A percentile compares a stretch with the other conserved stretches of the same genome.
Evolutionary conservation across 1,140 invertebrate species (phyloP).

Genomic region (Chrysomallon squamiferum): DNA sequence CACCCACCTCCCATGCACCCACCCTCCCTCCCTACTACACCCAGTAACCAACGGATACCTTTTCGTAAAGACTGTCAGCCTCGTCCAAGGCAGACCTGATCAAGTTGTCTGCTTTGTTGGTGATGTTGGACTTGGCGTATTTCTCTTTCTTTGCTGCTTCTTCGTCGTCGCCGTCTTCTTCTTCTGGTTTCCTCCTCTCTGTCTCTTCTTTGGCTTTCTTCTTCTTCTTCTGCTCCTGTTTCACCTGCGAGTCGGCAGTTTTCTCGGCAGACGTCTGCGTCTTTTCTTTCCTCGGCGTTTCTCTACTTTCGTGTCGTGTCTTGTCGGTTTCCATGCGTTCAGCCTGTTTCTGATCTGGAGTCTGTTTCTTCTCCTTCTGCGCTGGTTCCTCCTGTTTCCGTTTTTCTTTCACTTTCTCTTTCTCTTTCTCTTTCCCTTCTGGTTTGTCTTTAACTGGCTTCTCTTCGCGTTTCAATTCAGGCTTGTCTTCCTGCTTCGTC

Average conservation of each 20-base stretch:
- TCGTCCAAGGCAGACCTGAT: constrained; percentile 35
- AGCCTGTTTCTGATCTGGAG: neutral
- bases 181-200: constrained; percentile 1
- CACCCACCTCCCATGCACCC: no score
- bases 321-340: neutral
- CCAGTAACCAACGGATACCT: no score
- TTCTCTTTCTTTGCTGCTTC: constrained; percentile 11
- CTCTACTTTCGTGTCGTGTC: neutral
- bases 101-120: constrained; percentile 33
- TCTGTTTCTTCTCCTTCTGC: neutral
- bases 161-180: constrained; percentile 10
- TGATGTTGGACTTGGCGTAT: constrained; percentile 30
- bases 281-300: neutral
- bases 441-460: no score
- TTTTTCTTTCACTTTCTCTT: no score
- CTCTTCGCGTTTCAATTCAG: no score
- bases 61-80: constrained; percentile 32
- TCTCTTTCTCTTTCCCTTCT: no score
- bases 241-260: neutral
- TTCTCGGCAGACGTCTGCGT: no score
- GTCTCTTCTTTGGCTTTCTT: neutral
- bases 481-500: no score
- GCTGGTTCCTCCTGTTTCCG: no score
- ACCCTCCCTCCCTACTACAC: no score
- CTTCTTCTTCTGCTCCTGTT: neutral